These are phyloP conservation scores for Sylvilagus bachmani DNA, from an alignment of 2,113 vertebrate species.

Conservation along the genomic window DNA sequence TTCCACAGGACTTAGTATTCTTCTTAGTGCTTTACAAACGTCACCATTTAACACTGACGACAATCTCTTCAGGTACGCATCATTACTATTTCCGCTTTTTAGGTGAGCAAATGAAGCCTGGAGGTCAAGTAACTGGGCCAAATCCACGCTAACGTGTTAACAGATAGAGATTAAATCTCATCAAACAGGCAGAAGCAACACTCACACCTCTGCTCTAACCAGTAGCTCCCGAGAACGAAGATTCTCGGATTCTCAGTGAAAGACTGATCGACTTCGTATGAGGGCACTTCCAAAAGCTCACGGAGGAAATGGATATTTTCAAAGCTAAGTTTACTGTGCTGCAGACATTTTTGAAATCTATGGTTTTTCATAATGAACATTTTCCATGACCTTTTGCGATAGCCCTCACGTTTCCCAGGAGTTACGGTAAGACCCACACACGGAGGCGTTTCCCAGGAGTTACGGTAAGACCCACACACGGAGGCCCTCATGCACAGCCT, in stretches of 20 bases:
- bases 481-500: neutral
- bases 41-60: neutral
- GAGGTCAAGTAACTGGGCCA: constrained; percentile 18
- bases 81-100: constrained; percentile 2
- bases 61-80: neutral
- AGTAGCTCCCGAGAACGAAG: constrained; percentile 2
- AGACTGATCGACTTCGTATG: neutral
- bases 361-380: too few species aligned
- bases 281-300: too few species aligned
- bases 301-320: too few species aligned
- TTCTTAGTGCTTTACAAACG: neutral
- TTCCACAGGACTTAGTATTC: neutral
- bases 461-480: neutral
- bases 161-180: neutral
- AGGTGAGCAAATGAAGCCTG: constrained; percentile 6
- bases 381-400: too few species aligned
- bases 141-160: neutral
- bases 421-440: too few species aligned
- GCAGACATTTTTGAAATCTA: too few species aligned
- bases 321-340: too few species aligned
- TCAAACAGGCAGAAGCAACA: constrained; percentile 47
- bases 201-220: neutral
- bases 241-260: neutral
- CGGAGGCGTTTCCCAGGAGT: too few species aligned
- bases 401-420: too few species aligned